Percentiles rank a stretch among this genome's conserved stretches.
These are phyloP conservation scores for Eristalinus aeneus DNA, from an alignment of 2,888 invertebrate genomes.

Conservation along the genomic window DNA sequence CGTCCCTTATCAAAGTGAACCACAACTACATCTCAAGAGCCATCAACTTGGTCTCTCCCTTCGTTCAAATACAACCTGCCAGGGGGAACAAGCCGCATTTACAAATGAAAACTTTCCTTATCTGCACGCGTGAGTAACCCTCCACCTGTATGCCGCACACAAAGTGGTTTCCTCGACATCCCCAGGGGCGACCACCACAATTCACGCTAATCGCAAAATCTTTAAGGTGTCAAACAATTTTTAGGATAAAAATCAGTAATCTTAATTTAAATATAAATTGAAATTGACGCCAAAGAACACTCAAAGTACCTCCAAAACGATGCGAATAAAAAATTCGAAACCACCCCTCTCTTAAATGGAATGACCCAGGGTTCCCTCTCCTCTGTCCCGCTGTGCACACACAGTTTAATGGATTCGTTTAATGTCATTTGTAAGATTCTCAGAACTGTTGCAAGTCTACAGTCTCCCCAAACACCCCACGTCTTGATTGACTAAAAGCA, in stretches of 20 bases:
- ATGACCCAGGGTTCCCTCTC: not conserved
- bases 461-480: not conserved
- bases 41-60: not conserved
- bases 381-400: not conserved
- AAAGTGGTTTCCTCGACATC: not conserved
- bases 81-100: not conserved
- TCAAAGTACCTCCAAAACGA: not conserved
- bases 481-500: not conserved
- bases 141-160: not conserved
- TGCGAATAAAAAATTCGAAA: not conserved
- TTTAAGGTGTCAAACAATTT: conserved; percentile 48
- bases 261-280: conserved; percentile 57
- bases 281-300: conserved; percentile 33
- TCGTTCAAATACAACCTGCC: not conserved
- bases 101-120: not conserved
- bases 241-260: conserved; percentile 41
- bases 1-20: not conserved
- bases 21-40: not conserved
- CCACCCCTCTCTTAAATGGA: not conserved
- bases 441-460: not conserved
- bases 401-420: conserved; percentile 38
- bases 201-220: conserved; percentile 13
- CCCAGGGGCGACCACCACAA: not conserved
- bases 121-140: not conserved
- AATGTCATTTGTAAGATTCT: conserved; percentile 19